Base-by-base conservation (phyloP, 2,888 invertebrate species). In the Drosophila lutescens region DNA sequence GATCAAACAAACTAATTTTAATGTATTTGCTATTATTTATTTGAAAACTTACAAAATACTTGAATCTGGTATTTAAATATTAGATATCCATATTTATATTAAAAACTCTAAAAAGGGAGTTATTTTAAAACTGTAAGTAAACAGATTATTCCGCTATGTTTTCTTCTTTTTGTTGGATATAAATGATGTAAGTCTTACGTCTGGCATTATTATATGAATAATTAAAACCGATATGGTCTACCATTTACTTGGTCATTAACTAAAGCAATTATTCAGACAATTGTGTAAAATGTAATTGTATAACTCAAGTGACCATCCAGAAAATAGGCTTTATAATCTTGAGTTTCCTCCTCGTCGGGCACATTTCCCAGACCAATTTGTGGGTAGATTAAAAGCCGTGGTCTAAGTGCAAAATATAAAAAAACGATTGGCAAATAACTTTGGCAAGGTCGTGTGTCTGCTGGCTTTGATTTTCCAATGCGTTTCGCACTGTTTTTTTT, bases 401-500 rank as follows among this genome's bases (percentile, higher is more conserved):
- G 47, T 7, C 32, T 30, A 30, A 60, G 61, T 26, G 15, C 36
- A 38, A 36, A 56, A 34, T 13, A 17, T 41, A 30, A 30, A 36
- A 43, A 67, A 36, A 43, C 41, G 17, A 51, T 67, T 63, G 58
- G 59, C 63, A 78, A 87, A 85, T 81, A 87, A 76, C 53, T 44
- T 68, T 13, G 51, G 69, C 80, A 80, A 80, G 87, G 87, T 87
- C 78, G 69, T 13, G 15, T 32, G 32, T 36, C 36, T 46, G 47
- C 46, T 46, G 50, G 41, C 65, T 55, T 82, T 69, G 51, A 74
- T 72, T 84, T 81, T 80, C 60, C 73, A 61, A 62, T 69, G 73
- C 94, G 93, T 89, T 95, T 80, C 65, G 63, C 69, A 72, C 58
- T 51, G 44, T 59, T 59, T 43, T 49, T 38, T 38, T 38, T 7